Conservation (phyloP, 2,888 invertebrate genomes). For the Euclidia mi region DNA sequence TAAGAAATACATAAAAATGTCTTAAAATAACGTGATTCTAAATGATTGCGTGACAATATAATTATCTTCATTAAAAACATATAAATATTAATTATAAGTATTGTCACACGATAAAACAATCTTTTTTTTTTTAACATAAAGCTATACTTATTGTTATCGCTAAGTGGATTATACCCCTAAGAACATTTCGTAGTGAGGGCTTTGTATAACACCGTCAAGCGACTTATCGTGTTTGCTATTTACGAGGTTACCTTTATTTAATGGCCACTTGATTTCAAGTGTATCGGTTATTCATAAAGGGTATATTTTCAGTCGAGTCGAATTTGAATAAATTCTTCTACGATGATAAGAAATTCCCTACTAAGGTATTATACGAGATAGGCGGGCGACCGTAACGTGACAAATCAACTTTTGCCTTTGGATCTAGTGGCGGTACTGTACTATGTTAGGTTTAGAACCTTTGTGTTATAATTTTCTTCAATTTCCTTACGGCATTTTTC, state of each 20-base stretch:
- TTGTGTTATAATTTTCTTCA: no score
- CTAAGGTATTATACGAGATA: constrained; percentile 15
- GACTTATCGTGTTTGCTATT: constrained; percentile 58
- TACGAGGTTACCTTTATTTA: constrained; percentile 61
- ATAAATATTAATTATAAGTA: no score
- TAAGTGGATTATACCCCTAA: no score
- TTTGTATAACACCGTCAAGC: constrained; percentile 28
- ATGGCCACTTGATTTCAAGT: constrained; percentile 58
- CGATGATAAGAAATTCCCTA: constrained; percentile 23
- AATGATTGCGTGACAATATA: no score
- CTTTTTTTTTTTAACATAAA: no score
- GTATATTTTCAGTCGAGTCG: constrained; percentile 34
- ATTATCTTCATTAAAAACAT: no score
- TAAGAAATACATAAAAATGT: no score
- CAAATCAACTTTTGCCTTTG: constrained; percentile 33
- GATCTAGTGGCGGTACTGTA: neutral
- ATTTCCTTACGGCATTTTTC: no score
- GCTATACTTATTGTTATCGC: no score
- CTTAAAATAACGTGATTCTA: no score
- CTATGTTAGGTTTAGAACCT: neutral
- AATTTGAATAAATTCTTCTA: constrained; percentile 34
- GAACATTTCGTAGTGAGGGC: constrained; percentile 15
- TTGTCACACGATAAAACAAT: no score
- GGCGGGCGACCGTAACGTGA: constrained; percentile 21
- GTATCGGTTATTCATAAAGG: constrained; percentile 57